Evolutionary conservation across 2,888 invertebrate species (phyloP), one percentile per base, ranked within the genome.

Genomic region (Heliconius sara): DNA sequence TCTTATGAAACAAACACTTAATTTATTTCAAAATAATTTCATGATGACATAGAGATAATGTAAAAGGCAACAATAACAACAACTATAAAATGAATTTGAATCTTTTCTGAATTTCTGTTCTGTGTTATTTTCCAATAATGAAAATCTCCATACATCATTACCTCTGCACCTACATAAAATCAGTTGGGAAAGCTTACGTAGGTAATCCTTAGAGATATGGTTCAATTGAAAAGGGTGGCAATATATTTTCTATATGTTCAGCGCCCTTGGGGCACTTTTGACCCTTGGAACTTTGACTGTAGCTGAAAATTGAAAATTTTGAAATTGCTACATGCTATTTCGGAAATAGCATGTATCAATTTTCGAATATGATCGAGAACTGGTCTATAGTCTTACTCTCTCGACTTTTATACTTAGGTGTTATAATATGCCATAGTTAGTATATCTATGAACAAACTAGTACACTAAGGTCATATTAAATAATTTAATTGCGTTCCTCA

Each of bases 401-500:
- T 47, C 16, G 47, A 47, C 9, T 60, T 60, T 60, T 60, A 60
- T 22, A 10, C 10, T n/a, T n/a, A 0, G 19, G 19, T 19, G n/a
- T 2, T 1, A 60, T 3, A 25, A 13, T 25, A 65, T 2, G 27
- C 6, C 27, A 27, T 27, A 27, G 27, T 27, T 27, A 19, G 6
- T 27, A 13, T 16, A 7, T 6, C 6, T 27, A 65, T 12, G 27
- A 2, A 27, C 16, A 27, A 27, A 27, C 6, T 13, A 16, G 63
- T 13, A 25, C 12, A 66, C 65, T 57, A 60, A 74, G 3, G 74
- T 57, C 7, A 30, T 60, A 19, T 19, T 57, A 12, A 34, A 39
- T 67, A n/a, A n/a, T 39, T 34, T 67, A 67, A 39, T 39, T n/a
- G 57, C 71, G 65, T 72, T 39, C 78, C 85, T 86, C 85, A 86